Conservation (phyloP, 2,113 vertebrate species). For the Festucalex cinctus region DNA sequence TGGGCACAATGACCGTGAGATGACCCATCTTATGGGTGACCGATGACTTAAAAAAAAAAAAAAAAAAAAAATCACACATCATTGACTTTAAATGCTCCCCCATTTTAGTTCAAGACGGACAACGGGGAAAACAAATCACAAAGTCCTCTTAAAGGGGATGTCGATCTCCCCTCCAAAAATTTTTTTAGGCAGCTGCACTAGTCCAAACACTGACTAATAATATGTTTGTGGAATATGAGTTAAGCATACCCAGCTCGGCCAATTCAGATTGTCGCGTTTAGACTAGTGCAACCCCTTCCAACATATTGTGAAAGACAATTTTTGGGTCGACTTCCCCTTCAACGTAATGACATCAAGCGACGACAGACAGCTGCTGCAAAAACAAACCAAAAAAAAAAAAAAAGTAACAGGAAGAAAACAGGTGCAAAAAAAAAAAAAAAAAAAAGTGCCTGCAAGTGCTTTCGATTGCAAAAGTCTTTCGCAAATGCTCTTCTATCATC, state of each 20-base stretch:
- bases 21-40: conserved; percentile 38
- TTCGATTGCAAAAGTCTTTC: conserved; percentile 56
- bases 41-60: too few species aligned
- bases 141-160: too few species aligned
- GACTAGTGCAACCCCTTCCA: too few species aligned
- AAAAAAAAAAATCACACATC: conserved; percentile 28
- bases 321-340: too few species aligned
- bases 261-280: too few species aligned
- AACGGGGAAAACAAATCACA: conserved; percentile 14
- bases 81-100: conserved; percentile 33
- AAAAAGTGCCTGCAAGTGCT: conserved; percentile 77
- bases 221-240: too few species aligned
- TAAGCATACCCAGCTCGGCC: too few species aligned
- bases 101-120: conserved; percentile 11
- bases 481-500: conserved; percentile 40
- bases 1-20: conserved; percentile 46
- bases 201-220: too few species aligned
- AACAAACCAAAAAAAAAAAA: background rate
- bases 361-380: background rate
- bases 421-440: conserved; percentile 17
- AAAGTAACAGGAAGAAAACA: conserved; percentile 22
- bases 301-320: too few species aligned
- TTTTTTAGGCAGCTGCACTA: too few species aligned
- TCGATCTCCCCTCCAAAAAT: too few species aligned
- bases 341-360: background rate